Conservation (phyloP, 2,797 vertebrate genomes). For the Cercopithecus hamlyni region DNA sequence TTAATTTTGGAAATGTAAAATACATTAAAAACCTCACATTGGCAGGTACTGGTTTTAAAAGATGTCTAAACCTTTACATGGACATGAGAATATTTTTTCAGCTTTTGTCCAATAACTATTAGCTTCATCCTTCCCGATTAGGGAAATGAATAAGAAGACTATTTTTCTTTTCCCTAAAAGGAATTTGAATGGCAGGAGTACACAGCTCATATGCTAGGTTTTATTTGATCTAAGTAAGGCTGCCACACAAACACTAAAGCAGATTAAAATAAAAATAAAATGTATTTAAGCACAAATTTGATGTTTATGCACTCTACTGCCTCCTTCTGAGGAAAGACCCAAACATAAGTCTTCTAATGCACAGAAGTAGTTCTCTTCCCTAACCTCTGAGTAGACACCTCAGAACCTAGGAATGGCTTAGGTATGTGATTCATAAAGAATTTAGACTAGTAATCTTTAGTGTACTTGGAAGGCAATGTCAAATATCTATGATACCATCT, state of each 20-base stretch:
- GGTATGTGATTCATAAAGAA: slow-evolving; percentile 72
- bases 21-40: not conserved
- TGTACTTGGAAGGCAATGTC: slow-evolving; percentile 67
- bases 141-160: slow-evolving; percentile 53
- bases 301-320: slow-evolving; percentile 78
- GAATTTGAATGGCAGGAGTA: slow-evolving; percentile 53
- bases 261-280: slow-evolving; percentile 72
- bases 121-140: slow-evolving; percentile 57
- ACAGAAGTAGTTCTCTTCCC: slow-evolving; percentile 68
- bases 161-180: not conserved
- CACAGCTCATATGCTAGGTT: slow-evolving; percentile 32
- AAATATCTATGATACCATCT: slow-evolving; percentile 72
- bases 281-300: slow-evolving; percentile 78
- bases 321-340: slow-evolving; percentile 72
- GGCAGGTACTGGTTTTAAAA: slow-evolving; percentile 73
- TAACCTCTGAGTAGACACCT: slow-evolving; percentile 79
- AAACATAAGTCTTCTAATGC: slow-evolving; percentile 66
- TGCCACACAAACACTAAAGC: slow-evolving; percentile 68
- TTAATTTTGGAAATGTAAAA: slow-evolving; percentile 56
- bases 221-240: slow-evolving; percentile 70
- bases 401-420: slow-evolving; percentile 79
- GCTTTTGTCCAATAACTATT: slow-evolving; percentile 63
- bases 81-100: slow-evolving; percentile 34
- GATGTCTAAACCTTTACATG: not conserved
- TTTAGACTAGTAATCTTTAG: slow-evolving; percentile 3